Percentiles rank a stretch among this genome's conserved stretches.
These are phyloP conservation scores for Chorisops tibialis DNA, from an alignment of 2,888 invertebrate species.

Conservation along the genomic window DNA sequence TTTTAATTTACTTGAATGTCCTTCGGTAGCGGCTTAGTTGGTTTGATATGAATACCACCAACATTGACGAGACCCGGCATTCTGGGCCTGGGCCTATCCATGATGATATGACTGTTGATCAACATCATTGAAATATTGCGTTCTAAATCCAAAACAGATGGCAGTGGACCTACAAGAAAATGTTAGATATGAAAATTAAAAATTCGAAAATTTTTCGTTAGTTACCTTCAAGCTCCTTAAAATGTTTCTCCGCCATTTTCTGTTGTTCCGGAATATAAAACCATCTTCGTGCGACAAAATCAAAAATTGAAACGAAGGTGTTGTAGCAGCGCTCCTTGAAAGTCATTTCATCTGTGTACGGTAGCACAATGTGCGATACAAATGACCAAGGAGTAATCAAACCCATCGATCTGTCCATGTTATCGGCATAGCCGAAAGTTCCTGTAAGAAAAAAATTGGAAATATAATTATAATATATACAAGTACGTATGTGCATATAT, in stretches of 20 bases:
- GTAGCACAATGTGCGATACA: conserved; percentile 46
- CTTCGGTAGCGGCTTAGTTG: conserved; percentile 42
- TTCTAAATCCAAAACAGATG: conserved; percentile 52
- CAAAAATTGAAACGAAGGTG: conserved; percentile 44
- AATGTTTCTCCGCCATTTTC: conserved; percentile 46
- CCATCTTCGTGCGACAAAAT: conserved; percentile 44
- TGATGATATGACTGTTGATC: conserved; percentile 55
- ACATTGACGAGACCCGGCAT: conserved; percentile 49
- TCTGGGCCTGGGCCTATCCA: conserved; percentile 53
- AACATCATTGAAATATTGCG: conserved; percentile 54
- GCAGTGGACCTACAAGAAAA: conserved; percentile 41
- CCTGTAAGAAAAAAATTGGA: conserved; percentile 35
- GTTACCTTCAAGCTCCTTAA: conserved; percentile 41
- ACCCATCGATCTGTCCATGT: conserved; percentile 51
- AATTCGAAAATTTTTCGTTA: not conserved
- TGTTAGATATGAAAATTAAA: not conserved
- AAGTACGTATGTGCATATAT: not conserved
- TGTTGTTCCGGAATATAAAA: conserved; percentile 49
- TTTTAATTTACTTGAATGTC: conserved; percentile 40
- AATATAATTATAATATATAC: not conserved
- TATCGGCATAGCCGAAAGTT: conserved; percentile 51
- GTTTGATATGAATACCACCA: conserved; percentile 49
- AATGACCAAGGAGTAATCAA: conserved; percentile 48
- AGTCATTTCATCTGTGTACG: conserved; percentile 50
- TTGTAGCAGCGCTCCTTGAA: conserved; percentile 50